Conservation (phyloP, 2,888 invertebrate species). For the Dryomyza anilis region DNA sequence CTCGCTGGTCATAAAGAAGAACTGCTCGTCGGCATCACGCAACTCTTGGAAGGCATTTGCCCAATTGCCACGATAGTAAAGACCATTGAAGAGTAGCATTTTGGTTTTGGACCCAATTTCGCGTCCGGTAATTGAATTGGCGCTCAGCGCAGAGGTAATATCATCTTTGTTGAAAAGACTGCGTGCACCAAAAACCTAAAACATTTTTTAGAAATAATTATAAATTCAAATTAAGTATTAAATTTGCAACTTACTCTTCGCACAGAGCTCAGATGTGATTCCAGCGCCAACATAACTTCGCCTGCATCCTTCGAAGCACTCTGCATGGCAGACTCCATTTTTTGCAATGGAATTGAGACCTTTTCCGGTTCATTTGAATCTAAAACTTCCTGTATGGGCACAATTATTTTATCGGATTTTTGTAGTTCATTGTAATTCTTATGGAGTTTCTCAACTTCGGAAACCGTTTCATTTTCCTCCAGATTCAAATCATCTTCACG, state of each 20-base stretch:
- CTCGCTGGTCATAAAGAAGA: conserved; percentile 69
- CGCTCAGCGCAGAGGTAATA: conserved; percentile 67
- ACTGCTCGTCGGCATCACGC: conserved; percentile 60
- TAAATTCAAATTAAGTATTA: background rate
- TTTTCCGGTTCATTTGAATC: conserved; percentile 64
- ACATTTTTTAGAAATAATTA: conserved; percentile 16
- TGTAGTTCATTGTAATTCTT: conserved; percentile 62
- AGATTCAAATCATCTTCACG: conserved; percentile 48
- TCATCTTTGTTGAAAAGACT: conserved; percentile 64
- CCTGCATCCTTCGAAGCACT: conserved; percentile 47
- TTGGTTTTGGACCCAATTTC: conserved; percentile 61
- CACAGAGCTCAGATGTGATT: conserved; percentile 53
- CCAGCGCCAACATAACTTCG: conserved; percentile 69
- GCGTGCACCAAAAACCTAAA: conserved; percentile 57
- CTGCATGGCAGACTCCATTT: conserved; percentile 58
- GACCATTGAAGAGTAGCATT: conserved; percentile 75
- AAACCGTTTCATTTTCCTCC: conserved; percentile 59
- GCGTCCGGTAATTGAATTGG: conserved; percentile 67
- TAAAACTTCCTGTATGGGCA: conserved; percentile 62
- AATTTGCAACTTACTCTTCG: conserved; percentile 43
- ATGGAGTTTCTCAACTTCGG: conserved; percentile 65
- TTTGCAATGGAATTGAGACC: conserved; percentile 63
- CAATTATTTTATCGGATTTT: conserved; percentile 53
- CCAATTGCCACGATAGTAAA: conserved; percentile 83
- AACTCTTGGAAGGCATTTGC: conserved; percentile 68